Evolutionary conservation across 2,113 vertebrate species (phyloP).

Genomic region (Nothobranchius kuhntae): DNA sequence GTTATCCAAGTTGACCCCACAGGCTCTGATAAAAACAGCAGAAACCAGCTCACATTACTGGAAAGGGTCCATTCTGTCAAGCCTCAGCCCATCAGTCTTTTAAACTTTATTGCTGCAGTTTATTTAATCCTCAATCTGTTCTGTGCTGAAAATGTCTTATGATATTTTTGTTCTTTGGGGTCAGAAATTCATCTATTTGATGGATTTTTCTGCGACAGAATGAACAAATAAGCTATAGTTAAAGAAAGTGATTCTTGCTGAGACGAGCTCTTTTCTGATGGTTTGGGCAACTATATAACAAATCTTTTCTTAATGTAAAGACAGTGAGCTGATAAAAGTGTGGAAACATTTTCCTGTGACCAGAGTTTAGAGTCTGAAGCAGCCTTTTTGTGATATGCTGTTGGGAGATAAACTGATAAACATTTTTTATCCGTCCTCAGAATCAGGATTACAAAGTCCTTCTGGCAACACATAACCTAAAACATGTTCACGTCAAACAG

Average conservation of each 20-base stretch:
- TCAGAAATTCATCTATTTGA: neutral
- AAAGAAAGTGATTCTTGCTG: neutral
- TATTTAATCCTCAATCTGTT: neutral
- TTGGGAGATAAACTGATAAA: neutral
- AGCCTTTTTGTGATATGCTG: too few relatives aligned
- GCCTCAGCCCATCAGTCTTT: neutral
- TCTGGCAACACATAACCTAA: neutral
- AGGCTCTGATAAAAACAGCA: constrained; percentile 25
- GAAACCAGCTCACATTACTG: constrained; percentile 12
- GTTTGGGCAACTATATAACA: neutral
- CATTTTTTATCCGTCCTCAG: neutral
- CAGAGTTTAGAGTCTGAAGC: neutral
- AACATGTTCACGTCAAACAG: neutral
- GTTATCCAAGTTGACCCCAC: constrained; percentile 41
- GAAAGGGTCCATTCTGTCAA: constrained; percentile 3
- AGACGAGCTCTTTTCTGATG: neutral
- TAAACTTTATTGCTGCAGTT: neutral
- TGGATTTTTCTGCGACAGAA: neutral
- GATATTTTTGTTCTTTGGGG: neutral
- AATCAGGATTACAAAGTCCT: neutral
- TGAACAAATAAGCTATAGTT: neutral
- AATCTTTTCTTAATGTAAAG: neutral
- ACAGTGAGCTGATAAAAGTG: neutral
- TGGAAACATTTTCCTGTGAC: neutral
- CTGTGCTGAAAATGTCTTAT: neutral